Evolutionary conservation across 2,113 vertebrate species (phyloP), one percentile per base, ranked within the genome.

Genomic region (Phyllopteryx taeniolatus): DNA sequence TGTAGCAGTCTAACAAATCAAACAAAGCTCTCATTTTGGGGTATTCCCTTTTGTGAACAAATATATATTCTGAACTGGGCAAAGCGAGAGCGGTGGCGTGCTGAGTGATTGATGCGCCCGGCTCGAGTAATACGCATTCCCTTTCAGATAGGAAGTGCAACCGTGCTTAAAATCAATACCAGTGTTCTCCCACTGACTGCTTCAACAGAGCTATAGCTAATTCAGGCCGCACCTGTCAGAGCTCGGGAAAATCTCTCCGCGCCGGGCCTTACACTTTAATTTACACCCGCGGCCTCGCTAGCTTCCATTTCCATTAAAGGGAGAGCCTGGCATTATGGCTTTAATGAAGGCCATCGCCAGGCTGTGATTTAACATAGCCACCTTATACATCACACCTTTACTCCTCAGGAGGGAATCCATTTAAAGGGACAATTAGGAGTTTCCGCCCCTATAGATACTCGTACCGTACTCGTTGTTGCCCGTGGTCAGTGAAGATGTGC

Each of bases 261-360:
- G 73, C 89, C 74, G 72, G 78, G 81, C 86, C 73, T 86, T 86
- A 87, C 89, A 86, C 90, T 89, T 90, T 92, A 91, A 92, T 92
- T 92, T 91, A 92, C 89, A 85, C 89, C 82, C 82, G 76, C 79
- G 88, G 88, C 87, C 88, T 87, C 69, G 75, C 85, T 68, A 79
- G 79, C 82, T 92, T 92, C 90, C 85, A 92, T 92, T 92, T 91
- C 90, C 92, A 93, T 93, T 92, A 92, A 90, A 92, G 85, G 83
- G 88, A 86, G 90, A 91, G 88, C 85, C 85, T 86, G 90, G 91
- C 90, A 91, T 92, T 91, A 92, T 90, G 91, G 90, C 88, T 93
- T 88, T 92, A 91, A 92, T 92, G 89, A 93, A 92, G 90, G 88
- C 90, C 86, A 76, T 74, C 77, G 88, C 88, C 83, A 77, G 84